Conservation (phyloP, 2,113 vertebrate species). For the Pampusana beccarii region DNA sequence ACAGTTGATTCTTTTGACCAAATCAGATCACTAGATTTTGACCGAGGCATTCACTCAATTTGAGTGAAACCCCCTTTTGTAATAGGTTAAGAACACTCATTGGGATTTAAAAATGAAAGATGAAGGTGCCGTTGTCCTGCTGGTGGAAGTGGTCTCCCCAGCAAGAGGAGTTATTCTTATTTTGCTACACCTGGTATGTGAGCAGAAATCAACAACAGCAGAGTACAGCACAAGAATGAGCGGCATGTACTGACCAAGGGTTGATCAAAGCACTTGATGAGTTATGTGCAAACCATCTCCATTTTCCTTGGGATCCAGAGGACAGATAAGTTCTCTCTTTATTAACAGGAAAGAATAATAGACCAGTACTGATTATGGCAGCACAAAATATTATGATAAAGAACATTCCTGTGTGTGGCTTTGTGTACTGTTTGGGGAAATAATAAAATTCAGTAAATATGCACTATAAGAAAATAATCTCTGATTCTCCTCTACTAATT, state of each 20-base stretch:
- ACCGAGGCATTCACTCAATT: neutral
- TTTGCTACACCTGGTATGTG: neutral
- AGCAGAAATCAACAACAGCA: neutral
- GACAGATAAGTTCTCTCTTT: neutral
- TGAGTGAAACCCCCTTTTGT: neutral
- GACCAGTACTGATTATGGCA: neutral
- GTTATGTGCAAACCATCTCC: neutral
- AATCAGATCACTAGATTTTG: neutral
- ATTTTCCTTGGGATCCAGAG: neutral
- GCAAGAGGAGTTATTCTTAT: neutral
- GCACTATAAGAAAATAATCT: neutral
- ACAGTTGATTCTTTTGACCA: neutral
- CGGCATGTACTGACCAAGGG: neutral
- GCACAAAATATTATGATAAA: neutral
- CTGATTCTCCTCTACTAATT: neutral
- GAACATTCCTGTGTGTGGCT: neutral
- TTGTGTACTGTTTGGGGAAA: neutral
- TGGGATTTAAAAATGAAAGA: neutral
- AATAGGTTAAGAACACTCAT: neutral
- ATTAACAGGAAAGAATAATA: neutral
- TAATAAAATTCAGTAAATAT: neutral
- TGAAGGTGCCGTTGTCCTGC: neutral
- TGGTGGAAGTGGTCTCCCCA: neutral
- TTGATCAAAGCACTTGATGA: neutral
- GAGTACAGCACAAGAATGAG: neutral